Base-by-base conservation (phyloP, 1,140 invertebrate species). In the Holotrichia oblita region DNA sequence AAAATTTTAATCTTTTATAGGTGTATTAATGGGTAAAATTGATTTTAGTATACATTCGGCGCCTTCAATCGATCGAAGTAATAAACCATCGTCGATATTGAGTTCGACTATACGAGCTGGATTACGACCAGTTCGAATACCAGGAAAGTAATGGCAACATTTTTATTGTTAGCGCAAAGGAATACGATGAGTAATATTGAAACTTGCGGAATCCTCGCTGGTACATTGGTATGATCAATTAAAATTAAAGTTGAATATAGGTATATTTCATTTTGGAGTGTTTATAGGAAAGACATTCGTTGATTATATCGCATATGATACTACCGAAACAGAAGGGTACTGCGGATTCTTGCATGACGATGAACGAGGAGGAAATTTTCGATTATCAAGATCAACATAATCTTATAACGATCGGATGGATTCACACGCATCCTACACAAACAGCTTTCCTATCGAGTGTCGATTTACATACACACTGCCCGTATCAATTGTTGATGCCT, bases 351-450 rank as follows among this genome's bases (percentile, higher is more conserved):
- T 99, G 97, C 89, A 92, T 90, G 7, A 98, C 97, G 0, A 93
- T 94, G 84, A 95, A 97, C 83, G 97, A 99, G 87, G 96, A 98
- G 87, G 95, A 98, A 84, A 92, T 99, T 77, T 97, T 98, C 87
- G 92, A 95, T 83, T 96, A 94, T 85, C 96, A 98, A 87, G 97
- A 98, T 87, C 92, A 95, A 84, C 90, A 96, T 85, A 94, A 96
- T 87, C 91, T 99, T 34, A 95, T 98, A 73, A 98, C 97, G 0
- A 89, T 99, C 12, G 97, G 97, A 14, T 99, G 97, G 97, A 98
- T 99, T 85, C 97, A 99, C 91, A 99, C 97, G 0, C 97, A 99
- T 90, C 97, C 98, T 27, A 97, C 93, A 9, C 97, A 99, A 87
- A 98, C 96, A 24, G 96, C 97, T 76, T 99, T 99, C 87, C 88